Evolutionary conservation across 2,888 invertebrate species (phyloP).

Genomic region (Leptodirus hochenwartii): DNA sequence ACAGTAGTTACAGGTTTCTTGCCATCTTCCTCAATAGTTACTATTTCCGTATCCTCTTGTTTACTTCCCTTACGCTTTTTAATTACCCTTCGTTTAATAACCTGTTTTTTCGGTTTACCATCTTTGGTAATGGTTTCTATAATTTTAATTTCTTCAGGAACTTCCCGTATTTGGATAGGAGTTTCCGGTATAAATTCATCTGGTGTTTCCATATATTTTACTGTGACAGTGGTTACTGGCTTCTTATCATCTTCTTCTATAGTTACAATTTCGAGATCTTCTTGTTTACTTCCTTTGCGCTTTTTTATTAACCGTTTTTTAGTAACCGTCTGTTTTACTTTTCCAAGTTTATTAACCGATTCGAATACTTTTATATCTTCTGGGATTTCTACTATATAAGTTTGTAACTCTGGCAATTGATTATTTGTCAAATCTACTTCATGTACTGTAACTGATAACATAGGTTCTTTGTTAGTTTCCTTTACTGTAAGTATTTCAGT

Average conservation of each 20-base stretch:
- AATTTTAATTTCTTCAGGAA: conserved; percentile 14
- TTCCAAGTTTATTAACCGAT: conserved; percentile 14
- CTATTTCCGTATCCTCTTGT: too few species aligned
- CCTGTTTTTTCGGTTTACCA: too few species aligned
- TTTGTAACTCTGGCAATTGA: conserved; percentile 21
- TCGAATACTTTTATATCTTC: conserved; percentile 12
- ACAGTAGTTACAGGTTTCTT: too few species aligned
- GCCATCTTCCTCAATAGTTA: too few species aligned
- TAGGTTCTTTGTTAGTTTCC: conserved; percentile 15
- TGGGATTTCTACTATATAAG: conserved; percentile 15
- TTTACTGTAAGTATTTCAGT: conserved; percentile 25
- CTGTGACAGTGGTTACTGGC: conserved; percentile 22
- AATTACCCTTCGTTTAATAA: too few species aligned
- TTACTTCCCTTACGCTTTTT: too few species aligned
- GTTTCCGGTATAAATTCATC: conserved; percentile 15
- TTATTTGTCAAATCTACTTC: conserved; percentile 8
- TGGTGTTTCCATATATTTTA: conserved; percentile 19
- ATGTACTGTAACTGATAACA: conserved; percentile 14
- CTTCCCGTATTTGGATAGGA: conserved; percentile 15
- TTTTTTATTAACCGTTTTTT: conserved; percentile 26
- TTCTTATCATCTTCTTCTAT: conserved; percentile 24
- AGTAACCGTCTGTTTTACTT: conserved; percentile 18
- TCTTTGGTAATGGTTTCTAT: too few species aligned
- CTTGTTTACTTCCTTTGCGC: conserved; percentile 24
- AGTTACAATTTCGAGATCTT: conserved; percentile 29